These are phyloP conservation scores for Horisme vitalbata DNA, from an alignment of 2,888 invertebrate species.

Conservation along the genomic window DNA sequence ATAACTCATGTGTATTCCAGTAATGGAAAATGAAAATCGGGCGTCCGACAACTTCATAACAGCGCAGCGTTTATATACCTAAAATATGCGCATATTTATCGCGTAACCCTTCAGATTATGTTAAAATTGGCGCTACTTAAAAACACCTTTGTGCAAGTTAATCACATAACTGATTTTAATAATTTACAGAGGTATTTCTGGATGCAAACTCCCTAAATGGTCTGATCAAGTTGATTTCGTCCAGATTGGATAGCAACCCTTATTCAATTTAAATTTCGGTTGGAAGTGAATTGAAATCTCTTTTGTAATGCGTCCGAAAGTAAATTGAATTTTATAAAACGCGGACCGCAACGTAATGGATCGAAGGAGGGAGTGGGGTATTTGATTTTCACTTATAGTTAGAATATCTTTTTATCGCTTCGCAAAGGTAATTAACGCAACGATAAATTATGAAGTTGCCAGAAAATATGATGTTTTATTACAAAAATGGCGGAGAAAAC, in stretches of 20 bases:
- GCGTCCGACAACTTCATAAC: slow-evolving; percentile 8
- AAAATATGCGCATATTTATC: slow-evolving; percentile 13
- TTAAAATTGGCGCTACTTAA: slow-evolving; percentile 6
- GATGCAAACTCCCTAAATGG: slow-evolving; percentile 14
- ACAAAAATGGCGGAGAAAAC: slow-evolving; percentile 32
- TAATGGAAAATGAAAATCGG: slow-evolving; percentile 12
- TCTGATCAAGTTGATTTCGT: slow-evolving; percentile 34
- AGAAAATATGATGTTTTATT: slow-evolving; percentile 14
- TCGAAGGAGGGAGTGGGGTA: slow-evolving; percentile 22
- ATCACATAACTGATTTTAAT: background rate
- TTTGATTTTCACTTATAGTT: too few relatives aligned
- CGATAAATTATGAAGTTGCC: slow-evolving; percentile 8
- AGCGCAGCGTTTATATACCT: slow-evolving; percentile 5
- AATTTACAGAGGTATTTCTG: slow-evolving; percentile 2
- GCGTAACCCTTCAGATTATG: slow-evolving; percentile 6
- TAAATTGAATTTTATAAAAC: slow-evolving; percentile 54
- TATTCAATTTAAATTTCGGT: slow-evolving; percentile 47
- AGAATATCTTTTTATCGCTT: background rate
- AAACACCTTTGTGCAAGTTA: background rate
- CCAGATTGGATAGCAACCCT: slow-evolving; percentile 40
- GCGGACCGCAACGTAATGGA: slow-evolving; percentile 43
- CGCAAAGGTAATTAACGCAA: slow-evolving; percentile 4
- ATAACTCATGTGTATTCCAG: slow-evolving; percentile 1
- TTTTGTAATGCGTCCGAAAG: slow-evolving; percentile 48
- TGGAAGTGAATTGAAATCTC: slow-evolving; percentile 48